Evolutionary conservation across 2,797 vertebrate species (phyloP), one percentile per base, ranked within the genome.

Genomic region (Sternotherus odoratus): DNA sequence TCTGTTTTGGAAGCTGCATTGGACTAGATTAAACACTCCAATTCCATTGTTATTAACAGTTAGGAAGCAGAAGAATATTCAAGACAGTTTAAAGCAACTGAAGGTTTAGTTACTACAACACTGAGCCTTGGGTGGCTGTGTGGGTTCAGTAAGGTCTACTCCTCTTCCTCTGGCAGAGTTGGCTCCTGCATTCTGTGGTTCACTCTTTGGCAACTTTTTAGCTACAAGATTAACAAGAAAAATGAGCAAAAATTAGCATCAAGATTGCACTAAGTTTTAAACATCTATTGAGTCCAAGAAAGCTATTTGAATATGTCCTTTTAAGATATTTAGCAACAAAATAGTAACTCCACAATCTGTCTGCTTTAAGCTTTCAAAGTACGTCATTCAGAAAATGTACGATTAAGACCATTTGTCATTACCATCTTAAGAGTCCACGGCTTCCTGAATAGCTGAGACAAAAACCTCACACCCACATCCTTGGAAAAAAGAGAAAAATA

Each of bases 151-250:
- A 97, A 99, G 99, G 97, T 99, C 99, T 98, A 99, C 99, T 72
- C 99, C 99, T 97, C 99, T 98, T 98, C 98, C 99, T 98, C 99
- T 98, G 81, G 98, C 97, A 83, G 98, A 98, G 97, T 94, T 98
- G 84, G 98, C 95, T 92, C 98, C 99, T 80, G 98, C 94, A 53
- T 98, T 98, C 95, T 99, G 99, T 95, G 99, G 98, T 98, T 99
- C 99, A 72, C 98, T 99, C 98, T 99, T 99, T 83, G 99, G 99
- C 94, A 99, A 97, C 93, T 99, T 99, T 98, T 99, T 99, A 97
- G 99, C 99, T 99, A 97, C 19, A 97, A 97, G 63, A 93, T 28
- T 78, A 96, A 95, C 8, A 86, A 66, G 24, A 94, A 92, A 69
- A 83, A 82, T 56, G 93, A 77, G 89, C 63, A 94, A 97, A 95